phyloP scores from a whole-genome alignment of 1,140 invertebrate genomes.

The Drosophila carrolli region DNA sequence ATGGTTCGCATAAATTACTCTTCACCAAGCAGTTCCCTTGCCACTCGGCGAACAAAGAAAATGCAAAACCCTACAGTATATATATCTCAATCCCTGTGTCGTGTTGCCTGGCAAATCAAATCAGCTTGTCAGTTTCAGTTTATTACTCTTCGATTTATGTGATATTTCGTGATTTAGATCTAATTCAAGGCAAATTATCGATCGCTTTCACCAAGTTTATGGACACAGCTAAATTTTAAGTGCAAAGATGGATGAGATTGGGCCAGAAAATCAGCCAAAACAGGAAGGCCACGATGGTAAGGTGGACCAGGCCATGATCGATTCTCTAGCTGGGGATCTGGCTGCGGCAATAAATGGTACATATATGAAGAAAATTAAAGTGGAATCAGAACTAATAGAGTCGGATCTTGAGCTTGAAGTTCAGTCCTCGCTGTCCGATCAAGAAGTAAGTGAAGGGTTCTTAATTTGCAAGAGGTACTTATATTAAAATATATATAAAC shows the following conservation, averaged over 20 bases:
- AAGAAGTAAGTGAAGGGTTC: neutral
- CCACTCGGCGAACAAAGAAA: conserved; percentile 25
- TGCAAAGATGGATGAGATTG: conserved; percentile 4
- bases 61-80: conserved; percentile 8
- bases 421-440: no score
- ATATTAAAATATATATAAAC: neutral
- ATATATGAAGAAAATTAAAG: neutral
- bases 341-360: conserved; percentile 2
- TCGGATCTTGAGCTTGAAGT: neutral
- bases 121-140: conserved; percentile 1
- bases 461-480: neutral
- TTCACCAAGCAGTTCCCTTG: neutral
- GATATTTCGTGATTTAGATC: conserved; percentile 15
- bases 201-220: conserved; percentile 20
- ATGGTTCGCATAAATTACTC: conserved; percentile 41
- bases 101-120: conserved; percentile 4
- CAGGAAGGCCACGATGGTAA: neutral
- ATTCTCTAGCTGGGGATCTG: neutral
- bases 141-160: conserved; percentile 11
- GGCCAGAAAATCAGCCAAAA: neutral
- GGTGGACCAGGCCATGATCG: neutral
- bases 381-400: neutral
- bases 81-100: conserved; percentile 1
- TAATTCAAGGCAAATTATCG: conserved; percentile 3
- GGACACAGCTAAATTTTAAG: conserved; percentile 23